These are phyloP conservation scores for Plestiodon gilberti DNA, from an alignment of 2,113 vertebrate species.

Conservation along the genomic window DNA sequence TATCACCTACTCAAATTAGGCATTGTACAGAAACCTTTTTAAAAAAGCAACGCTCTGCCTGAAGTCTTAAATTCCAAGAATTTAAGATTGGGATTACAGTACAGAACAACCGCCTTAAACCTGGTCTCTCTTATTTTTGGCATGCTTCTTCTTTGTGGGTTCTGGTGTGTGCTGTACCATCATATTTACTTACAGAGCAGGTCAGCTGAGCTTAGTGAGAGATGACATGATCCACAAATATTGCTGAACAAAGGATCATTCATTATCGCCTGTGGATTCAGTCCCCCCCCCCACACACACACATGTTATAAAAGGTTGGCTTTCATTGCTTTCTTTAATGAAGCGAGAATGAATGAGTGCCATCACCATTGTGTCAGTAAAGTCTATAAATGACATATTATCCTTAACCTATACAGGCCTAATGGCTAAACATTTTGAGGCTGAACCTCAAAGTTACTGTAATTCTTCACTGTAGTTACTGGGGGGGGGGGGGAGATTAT, in stretches of 20 bases:
- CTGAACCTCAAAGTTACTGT: background rate
- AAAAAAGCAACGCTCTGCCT: background rate
- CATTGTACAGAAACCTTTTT: background rate
- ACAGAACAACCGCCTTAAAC: background rate
- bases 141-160: background rate
- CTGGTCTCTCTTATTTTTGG: background rate
- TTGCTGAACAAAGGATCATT: background rate
- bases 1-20: background rate
- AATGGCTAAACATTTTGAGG: background rate
- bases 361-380: background rate
- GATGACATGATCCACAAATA: background rate
- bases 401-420: background rate
- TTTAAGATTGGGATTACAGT: background rate
- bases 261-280: background rate
- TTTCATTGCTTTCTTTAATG: background rate
- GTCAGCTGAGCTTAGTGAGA: background rate
- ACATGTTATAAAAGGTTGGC: background rate
- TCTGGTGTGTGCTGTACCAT: background rate
- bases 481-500: too few species aligned
- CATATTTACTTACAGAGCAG: fast-evolving
- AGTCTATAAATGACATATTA: background rate
- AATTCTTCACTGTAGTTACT: too few species aligned
- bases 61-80: background rate
- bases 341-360: background rate
- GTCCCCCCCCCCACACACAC: background rate